Evolutionary conservation across 2,888 invertebrate genomes (phyloP).

Genomic region (Kryphioiulus occultus): DNA sequence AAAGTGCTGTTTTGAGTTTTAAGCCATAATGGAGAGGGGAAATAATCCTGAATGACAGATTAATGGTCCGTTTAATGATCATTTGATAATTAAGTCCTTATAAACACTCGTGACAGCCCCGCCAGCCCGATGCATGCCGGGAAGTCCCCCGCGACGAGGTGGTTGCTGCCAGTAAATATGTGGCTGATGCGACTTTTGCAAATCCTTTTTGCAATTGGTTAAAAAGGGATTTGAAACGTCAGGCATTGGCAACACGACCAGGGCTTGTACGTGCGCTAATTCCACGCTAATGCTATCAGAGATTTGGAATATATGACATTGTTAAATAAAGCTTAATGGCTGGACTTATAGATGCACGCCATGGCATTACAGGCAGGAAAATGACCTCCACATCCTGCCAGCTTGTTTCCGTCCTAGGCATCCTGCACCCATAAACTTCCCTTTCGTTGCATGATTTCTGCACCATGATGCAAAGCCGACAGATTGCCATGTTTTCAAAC

Average conservation of each 20-base stretch:
- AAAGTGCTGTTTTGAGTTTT: neutral
- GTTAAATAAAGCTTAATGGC: conserved; percentile 18
- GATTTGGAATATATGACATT: conserved; percentile 30
- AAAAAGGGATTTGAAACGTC: neutral
- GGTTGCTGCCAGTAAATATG: neutral
- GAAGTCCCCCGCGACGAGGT: neutral
- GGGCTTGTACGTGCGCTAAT: neutral
- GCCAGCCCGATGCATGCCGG: neutral
- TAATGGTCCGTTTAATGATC: conserved; percentile 31
- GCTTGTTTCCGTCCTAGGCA: neutral
- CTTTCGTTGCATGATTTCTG: neutral
- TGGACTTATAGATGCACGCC: neutral
- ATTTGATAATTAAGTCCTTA: conserved; percentile 35
- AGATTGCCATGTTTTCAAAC: neutral
- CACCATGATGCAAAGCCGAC: neutral
- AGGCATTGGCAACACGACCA: neutral
- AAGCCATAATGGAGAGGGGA: neutral
- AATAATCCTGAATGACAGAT: conserved; percentile 19
- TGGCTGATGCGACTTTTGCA: neutral
- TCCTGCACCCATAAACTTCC: neutral
- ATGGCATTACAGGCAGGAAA: neutral
- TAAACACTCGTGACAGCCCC: conserved; percentile 10
- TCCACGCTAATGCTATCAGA: conserved; percentile 18
- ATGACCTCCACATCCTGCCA: neutral
- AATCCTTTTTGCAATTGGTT: conserved; percentile 19